phyloP scores from a whole-genome alignment of 2,888 invertebrate genomes.

The Ophion ventricosus region DNA sequence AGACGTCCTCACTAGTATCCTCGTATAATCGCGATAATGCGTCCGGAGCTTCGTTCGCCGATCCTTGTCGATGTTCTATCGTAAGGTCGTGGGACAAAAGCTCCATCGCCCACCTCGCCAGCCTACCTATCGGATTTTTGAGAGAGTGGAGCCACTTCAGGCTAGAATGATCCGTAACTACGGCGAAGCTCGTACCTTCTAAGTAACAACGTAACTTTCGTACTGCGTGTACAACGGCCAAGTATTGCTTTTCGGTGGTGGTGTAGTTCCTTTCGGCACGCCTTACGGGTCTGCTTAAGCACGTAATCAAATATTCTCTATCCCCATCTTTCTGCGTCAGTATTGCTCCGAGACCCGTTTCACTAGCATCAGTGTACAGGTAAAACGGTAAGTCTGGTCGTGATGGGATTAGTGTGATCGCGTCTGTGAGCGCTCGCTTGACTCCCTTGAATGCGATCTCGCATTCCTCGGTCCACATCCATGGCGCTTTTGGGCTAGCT shows the following conservation, averaged over 20 bases:
- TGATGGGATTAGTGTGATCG: conserved; percentile 42
- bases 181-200: conserved; percentile 66
- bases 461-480: conserved; percentile 40
- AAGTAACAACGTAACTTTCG: conserved; percentile 61
- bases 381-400: conserved; percentile 48
- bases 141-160: conserved; percentile 68
- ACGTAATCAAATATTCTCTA: conserved; percentile 52
- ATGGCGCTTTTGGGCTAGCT: conserved; percentile 38
- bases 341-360: conserved; percentile 50
- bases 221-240: conserved; percentile 54
- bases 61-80: conserved; percentile 22
- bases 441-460: conserved; percentile 29
- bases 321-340: too few relatives aligned
- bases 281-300: conserved; percentile 41
- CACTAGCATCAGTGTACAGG: conserved; percentile 58
- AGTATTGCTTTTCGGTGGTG: conserved; percentile 57
- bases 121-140: conserved; percentile 65
- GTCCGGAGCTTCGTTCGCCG: conserved; percentile 31
- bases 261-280: conserved; percentile 47
- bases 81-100: conserved; percentile 15
- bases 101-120: conserved; percentile 34
- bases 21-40: conserved; percentile 37
- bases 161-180: conserved; percentile 70
- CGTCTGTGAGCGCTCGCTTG: conserved; percentile 25
- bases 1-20: background rate